These are phyloP conservation scores for Pyrocoelia pectoralis DNA, from an alignment of 2,888 invertebrate species.

Conservation along the genomic window DNA sequence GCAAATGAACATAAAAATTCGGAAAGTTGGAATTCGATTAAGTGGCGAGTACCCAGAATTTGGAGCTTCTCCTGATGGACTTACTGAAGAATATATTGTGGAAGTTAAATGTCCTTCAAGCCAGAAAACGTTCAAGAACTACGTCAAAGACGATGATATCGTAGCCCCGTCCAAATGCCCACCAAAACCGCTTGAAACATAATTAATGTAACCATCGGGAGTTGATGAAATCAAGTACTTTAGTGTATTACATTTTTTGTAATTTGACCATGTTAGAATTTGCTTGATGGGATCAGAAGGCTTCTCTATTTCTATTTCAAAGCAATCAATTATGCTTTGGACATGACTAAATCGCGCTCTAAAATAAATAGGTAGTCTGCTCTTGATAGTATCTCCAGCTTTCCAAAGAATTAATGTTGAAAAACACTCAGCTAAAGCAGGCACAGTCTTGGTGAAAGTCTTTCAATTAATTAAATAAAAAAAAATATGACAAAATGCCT, in stretches of 20 bases:
- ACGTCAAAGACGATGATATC: conserved; percentile 30
- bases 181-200: conserved; percentile 36
- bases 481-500: no score
- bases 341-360: conserved; percentile 40
- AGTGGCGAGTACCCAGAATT: neutral
- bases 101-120: conserved; percentile 45
- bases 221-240: conserved; percentile 43
- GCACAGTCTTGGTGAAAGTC: no score
- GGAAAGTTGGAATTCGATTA: neutral
- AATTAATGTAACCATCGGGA: conserved; percentile 41
- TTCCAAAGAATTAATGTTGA: conserved; percentile 35
- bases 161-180: conserved; percentile 15
- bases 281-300: conserved; percentile 49
- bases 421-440: no score
- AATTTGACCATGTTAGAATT: conserved; percentile 51
- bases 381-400: conserved; percentile 19
- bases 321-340: conserved; percentile 52
- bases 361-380: conserved; percentile 40
- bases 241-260: conserved; percentile 44
- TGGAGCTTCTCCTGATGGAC: conserved; percentile 44
- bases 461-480: no score
- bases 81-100: conserved; percentile 37
- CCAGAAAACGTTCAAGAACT: conserved; percentile 31
- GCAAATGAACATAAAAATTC: neutral
- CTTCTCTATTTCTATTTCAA: conserved; percentile 55